These are phyloP conservation scores for Pelobates cultripes DNA, from an alignment of 2,797 vertebrate genomes.

Conservation along the genomic window DNA sequence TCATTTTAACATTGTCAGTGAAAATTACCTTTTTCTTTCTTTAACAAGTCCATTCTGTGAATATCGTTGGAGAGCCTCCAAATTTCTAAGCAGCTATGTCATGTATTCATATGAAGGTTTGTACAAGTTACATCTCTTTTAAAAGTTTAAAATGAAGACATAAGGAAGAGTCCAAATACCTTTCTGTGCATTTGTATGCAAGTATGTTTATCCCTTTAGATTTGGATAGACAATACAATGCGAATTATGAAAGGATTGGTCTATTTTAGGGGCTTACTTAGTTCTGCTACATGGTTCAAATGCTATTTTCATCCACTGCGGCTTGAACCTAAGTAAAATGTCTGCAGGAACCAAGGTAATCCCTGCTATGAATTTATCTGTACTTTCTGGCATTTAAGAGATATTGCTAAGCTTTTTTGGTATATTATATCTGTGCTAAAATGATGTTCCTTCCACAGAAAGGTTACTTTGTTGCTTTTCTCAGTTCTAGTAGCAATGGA, in stretches of 20 bases:
- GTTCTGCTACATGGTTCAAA: no score
- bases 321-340: no score
- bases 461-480: neutral
- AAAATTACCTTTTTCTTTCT: constrained; percentile 47
- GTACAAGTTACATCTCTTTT: neutral
- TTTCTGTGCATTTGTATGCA: neutral
- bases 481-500: constrained; percentile 1
- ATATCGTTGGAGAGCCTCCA: constrained; percentile 17
- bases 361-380: neutral
- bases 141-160: neutral
- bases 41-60: constrained; percentile 38
- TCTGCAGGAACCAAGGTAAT: neutral
- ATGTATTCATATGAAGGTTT: constrained; percentile 12
- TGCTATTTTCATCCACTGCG: no score
- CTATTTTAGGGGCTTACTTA: no score
- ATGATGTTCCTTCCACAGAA: neutral
- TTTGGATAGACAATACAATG: no score
- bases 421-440: neutral
- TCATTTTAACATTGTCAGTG: constrained; percentile 40
- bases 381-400: neutral
- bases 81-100: constrained; percentile 3
- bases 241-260: no score
- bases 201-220: no score
- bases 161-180: neutral
- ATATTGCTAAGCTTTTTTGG: neutral